Conservation (phyloP, 2,888 invertebrate genomes). For the Melinaea marsaeus region DNA sequence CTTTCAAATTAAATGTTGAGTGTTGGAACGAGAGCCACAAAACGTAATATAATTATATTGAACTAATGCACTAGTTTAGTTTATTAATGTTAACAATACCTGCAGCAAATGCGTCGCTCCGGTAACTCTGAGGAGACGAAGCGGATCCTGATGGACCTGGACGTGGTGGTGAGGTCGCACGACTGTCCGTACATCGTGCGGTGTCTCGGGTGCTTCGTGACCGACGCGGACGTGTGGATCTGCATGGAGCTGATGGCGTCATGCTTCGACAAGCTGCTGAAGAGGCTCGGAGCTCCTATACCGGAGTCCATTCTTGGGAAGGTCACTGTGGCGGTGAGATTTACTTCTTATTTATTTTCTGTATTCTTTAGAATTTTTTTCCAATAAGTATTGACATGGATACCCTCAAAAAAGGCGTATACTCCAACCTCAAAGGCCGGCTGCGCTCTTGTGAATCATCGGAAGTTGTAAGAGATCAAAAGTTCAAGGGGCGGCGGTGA, state of each 20-base stretch:
- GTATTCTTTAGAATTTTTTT: not conserved
- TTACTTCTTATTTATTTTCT: not conserved
- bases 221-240: constrained; percentile 98
- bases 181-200: constrained; percentile 98
- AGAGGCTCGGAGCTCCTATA: constrained; percentile 90
- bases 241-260: constrained; percentile 99
- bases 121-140: constrained; percentile 98
- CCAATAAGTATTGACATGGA: too few relatives aligned
- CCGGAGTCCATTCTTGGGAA: constrained; percentile 98
- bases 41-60: constrained; percentile 1
- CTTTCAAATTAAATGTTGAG: too few relatives aligned
- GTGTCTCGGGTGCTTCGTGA: constrained; percentile 98
- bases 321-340: constrained; percentile 93
- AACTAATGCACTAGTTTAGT: not conserved
- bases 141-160: constrained; percentile 98
- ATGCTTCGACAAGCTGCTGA: constrained; percentile 97
- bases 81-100: not conserved
- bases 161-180: constrained; percentile 98
- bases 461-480: too few relatives aligned
- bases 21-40: too few relatives aligned
- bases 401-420: too few relatives aligned
- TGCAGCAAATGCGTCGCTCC: constrained; percentile 96
- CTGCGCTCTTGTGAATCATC: too few relatives aligned
- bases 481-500: too few relatives aligned
- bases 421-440: too few relatives aligned